Conservation (phyloP, 2,113 vertebrate genomes). For the Fulica atra region DNA sequence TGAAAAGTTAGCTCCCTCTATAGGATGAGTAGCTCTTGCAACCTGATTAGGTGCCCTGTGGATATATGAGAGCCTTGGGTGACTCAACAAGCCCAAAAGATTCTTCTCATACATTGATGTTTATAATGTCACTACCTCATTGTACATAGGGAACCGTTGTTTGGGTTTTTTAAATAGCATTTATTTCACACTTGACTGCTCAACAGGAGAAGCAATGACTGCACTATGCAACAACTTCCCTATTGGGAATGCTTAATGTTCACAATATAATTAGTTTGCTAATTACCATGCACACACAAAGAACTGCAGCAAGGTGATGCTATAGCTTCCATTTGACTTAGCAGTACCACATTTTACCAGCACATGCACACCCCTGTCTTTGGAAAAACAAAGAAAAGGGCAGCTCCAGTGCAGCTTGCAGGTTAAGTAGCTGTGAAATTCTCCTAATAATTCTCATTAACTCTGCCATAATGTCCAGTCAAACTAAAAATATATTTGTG, state of each 20-base stretch:
- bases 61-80: too few species aligned
- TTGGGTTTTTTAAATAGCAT: rapidly evolving
- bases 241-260: not conserved
- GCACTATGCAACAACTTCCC: not conserved
- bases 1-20: not conserved
- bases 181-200: not conserved
- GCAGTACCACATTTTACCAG: not conserved
- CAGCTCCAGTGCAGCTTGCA: not conserved
- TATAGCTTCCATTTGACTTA: not conserved
- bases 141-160: not conserved
- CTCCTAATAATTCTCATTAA: not conserved
- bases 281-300: not conserved
- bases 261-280: not conserved
- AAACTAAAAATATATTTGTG: not conserved
- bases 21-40: not conserved
- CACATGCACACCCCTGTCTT: not conserved
- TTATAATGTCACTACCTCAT: not conserved
- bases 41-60: not conserved
- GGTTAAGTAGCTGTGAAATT: not conserved
- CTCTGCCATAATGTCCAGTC: not conserved
- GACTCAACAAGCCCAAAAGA: not conserved
- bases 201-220: not conserved
- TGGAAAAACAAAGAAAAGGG: not conserved
- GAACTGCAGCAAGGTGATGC: not conserved
- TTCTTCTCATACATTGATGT: not conserved